Conservation (phyloP, 2,113 vertebrate genomes). For the Cromileptes altivelis region DNA sequence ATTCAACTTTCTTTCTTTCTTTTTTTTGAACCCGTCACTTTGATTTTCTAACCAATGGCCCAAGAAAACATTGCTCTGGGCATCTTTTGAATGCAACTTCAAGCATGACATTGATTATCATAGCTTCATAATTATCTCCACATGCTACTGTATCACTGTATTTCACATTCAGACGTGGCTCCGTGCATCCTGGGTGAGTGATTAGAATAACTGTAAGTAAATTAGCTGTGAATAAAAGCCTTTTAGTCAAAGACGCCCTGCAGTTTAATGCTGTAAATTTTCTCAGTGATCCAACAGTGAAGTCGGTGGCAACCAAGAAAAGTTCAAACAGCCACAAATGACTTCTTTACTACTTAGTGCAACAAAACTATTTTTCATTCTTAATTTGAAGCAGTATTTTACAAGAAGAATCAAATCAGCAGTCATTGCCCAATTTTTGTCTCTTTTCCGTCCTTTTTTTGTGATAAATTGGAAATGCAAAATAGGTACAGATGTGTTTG, state of each 20-base stretch:
- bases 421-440: slow-evolving; percentile 13
- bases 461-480: slow-evolving; percentile 43
- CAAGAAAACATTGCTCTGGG: slow-evolving; percentile 63
- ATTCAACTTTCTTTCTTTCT: not conserved
- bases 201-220: slow-evolving; percentile 77
- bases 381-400: not conserved
- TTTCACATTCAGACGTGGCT: slow-evolving; percentile 49
- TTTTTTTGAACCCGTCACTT: slow-evolving; percentile 54
- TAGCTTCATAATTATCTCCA: slow-evolving; percentile 81
- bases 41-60: slow-evolving; percentile 65
- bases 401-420: slow-evolving; percentile 14
- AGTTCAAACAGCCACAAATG: not conserved
- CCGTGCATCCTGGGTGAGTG: slow-evolving; percentile 51
- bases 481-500: slow-evolving; percentile 55
- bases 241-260: slow-evolving; percentile 70
- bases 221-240: slow-evolving; percentile 79
- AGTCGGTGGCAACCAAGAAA: slow-evolving; percentile 17
- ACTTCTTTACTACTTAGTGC: not conserved
- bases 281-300: slow-evolving; percentile 34
- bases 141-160: slow-evolving; percentile 73
- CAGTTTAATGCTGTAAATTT: slow-evolving; percentile 69
- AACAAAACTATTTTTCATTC: not conserved
- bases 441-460: slow-evolving; percentile 4
- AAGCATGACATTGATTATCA: slow-evolving; percentile 80
- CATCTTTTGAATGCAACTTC: slow-evolving; percentile 66